A percentile compares a stretch with the other conserved stretches of the same genome.
Evolutionary conservation across 2,888 invertebrate species (phyloP).

Genomic region (Linhomoeus sp.): DNA sequence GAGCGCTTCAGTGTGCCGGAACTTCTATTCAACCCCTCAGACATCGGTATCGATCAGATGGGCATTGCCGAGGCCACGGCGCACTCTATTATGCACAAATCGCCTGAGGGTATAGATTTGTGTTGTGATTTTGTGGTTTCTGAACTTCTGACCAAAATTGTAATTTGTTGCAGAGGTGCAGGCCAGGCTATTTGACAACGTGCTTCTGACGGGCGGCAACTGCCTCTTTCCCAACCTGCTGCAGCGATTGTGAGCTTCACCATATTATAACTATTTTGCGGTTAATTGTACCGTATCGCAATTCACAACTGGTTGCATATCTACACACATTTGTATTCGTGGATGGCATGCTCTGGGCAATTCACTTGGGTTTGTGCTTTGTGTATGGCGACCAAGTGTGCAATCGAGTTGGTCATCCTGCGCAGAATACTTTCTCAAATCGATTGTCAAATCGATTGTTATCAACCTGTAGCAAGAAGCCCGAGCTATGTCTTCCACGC

Average conservation of each 20-base stretch:
- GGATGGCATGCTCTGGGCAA: slow-evolving; percentile 52
- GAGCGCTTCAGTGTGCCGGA: slow-evolving; percentile 87
- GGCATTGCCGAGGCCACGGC: slow-evolving; percentile 67
- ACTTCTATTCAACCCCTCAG: slow-evolving; percentile 74
- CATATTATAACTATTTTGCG: too few relatives aligned
- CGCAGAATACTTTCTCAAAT: slow-evolving; percentile 1
- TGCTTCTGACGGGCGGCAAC: slow-evolving; percentile 60
- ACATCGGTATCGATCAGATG: slow-evolving; percentile 71
- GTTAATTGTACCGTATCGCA: too few relatives aligned
- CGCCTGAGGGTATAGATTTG: slow-evolving; percentile 40
- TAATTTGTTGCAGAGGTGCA: slow-evolving; percentile 27
- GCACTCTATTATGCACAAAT: slow-evolving; percentile 49
- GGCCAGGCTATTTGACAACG: slow-evolving; percentile 49
- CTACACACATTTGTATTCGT: slow-evolving; percentile 37
- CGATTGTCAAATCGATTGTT: too few relatives aligned
- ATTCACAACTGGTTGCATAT: too few relatives aligned
- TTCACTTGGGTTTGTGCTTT: slow-evolving; percentile 67
- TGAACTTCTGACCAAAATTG: background rate
- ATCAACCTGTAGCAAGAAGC: too few relatives aligned
- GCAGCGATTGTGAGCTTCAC: slow-evolving; percentile 48
- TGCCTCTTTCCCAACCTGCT: slow-evolving; percentile 65
- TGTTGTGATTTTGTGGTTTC: background rate
- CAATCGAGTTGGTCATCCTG: slow-evolving; percentile 15
- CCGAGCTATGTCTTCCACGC: too few relatives aligned
- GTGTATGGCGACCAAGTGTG: slow-evolving; percentile 55